phyloP scores from a whole-genome alignment of 1,140 invertebrate species.

The Panagrolaimus sp. region DNA sequence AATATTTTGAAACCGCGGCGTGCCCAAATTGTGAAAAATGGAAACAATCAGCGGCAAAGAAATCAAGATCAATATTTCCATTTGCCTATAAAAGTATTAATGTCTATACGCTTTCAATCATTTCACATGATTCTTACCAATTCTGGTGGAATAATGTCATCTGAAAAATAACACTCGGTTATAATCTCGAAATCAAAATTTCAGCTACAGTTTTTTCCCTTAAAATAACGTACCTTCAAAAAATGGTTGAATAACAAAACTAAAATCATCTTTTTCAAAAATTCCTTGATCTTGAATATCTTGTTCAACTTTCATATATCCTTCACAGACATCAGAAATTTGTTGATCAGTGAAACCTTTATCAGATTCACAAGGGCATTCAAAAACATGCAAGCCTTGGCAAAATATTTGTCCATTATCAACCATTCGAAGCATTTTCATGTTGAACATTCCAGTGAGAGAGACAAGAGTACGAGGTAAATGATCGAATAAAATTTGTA shows the following conservation, averaged over 20 bases:
- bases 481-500: constrained; percentile 63
- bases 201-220: too few species aligned
- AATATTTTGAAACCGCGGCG: constrained; percentile 66
- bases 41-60: constrained; percentile 69
- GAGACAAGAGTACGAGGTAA: constrained; percentile 49
- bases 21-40: constrained; percentile 68
- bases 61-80: constrained; percentile 63
- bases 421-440: constrained; percentile 35
- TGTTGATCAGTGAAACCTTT: constrained; percentile 28
- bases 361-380: constrained; percentile 46
- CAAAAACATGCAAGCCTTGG: constrained; percentile 35
- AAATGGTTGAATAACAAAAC: constrained; percentile 60
- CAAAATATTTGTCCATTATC: constrained; percentile 39
- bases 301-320: constrained; percentile 31
- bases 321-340: constrained; percentile 26
- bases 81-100: constrained; percentile 24
- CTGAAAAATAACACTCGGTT: too few species aligned
- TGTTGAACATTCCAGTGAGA: constrained; percentile 42
- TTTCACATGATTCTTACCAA: constrained; percentile 16
- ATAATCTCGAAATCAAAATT: too few species aligned
- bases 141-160: constrained; percentile 25
- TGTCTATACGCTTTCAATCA: neutral
- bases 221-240: constrained; percentile 20
- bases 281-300: constrained; percentile 44
- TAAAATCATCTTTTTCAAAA: constrained; percentile 60